phyloP scores from a whole-genome alignment of 1,140 invertebrate genomes.

The Chironomus striatipennis region DNA sequence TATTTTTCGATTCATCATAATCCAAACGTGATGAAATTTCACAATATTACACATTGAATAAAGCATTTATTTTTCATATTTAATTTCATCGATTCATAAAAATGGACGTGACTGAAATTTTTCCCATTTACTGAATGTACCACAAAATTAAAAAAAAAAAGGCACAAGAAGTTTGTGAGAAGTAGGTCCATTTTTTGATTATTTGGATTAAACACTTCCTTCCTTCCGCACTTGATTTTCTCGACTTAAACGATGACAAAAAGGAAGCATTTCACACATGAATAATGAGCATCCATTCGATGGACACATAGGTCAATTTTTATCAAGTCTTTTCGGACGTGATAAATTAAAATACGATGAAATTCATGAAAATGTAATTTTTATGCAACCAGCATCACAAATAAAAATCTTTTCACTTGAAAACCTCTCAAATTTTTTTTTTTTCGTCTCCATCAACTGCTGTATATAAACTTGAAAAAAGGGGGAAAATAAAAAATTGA shows the following conservation, averaged over 20 bases:
- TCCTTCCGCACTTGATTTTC: not conserved
- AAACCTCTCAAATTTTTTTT: not conserved
- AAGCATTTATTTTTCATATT: slow-evolving; percentile 15
- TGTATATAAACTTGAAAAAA: too few relatives aligned
- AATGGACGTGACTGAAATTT: not conserved
- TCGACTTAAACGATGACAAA: not conserved
- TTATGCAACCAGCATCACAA: slow-evolving; percentile 5
- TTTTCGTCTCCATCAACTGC: not conserved
- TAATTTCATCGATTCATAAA: slow-evolving; percentile 14
- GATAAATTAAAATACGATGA: not conserved
- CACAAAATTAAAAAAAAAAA: not conserved
- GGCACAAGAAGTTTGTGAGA: not conserved
- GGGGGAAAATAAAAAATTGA: too few relatives aligned
- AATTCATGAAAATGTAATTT: not conserved
- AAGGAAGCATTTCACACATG: not conserved
- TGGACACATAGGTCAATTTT: not conserved
- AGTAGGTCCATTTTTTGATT: not conserved
- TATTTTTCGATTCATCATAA: slow-evolving; percentile 9
- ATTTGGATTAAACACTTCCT: slow-evolving; percentile 1
- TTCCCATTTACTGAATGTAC: not conserved
- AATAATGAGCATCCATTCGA: not conserved
- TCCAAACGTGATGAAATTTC: slow-evolving; percentile 2
- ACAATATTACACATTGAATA: not conserved
- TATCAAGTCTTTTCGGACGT: not conserved
- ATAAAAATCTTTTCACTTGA: not conserved